Evolutionary conservation across 2,888 invertebrate genomes (phyloP), one percentile per base, ranked within the genome.

Genomic region (Belgica antarctica): DNA sequence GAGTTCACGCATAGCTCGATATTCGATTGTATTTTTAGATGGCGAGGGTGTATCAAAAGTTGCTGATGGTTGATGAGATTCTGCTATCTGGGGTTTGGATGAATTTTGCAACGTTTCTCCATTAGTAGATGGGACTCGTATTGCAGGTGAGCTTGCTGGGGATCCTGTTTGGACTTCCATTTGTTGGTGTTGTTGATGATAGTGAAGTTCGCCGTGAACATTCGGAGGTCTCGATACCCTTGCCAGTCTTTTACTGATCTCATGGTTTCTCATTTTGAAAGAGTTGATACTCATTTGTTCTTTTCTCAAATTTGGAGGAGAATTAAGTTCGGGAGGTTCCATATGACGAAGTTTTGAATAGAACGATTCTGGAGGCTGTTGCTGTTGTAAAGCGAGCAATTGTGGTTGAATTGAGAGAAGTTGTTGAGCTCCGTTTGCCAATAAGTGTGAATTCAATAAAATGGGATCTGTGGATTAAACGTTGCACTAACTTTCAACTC

Each of bases 361-460:
- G 28, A 36, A 36, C n/a, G 41, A 24, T 25, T 59, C 36, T 17
- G 41, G 22, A 4, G 41, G 22, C 12, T 72, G 71, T 47, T 73
- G 74, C 19, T 72, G 72, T 22, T 71, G 71, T 19, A 77, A 77
- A 0, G 79, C 78, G 74, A 80, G 80, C n/a, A 89, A 84, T 77
- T 88, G 88, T 25, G 89, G 88, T 75, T 87, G 88, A 76, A 91
- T 80, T 2, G 89, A 89, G 19, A 91, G 81, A 72, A 91, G 78
- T 76, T 90, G 90, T 76, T 90, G 90, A 10, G 86, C 86, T 73
- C 88, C 87, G 75, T 87, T 89, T 46, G 89, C 85, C 73, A 91
- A 83, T 65, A 91, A 85, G 83, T 72, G 68, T 5, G 68, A 68
- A 57, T 68, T 68, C 24, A 68, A 34, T 12, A 68, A 24, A 68